A percentile compares a stretch with the other conserved stretches of the same genome.
Evolutionary conservation across 2,888 invertebrate species (phyloP).

Genomic region (Cephus runcator): DNA sequence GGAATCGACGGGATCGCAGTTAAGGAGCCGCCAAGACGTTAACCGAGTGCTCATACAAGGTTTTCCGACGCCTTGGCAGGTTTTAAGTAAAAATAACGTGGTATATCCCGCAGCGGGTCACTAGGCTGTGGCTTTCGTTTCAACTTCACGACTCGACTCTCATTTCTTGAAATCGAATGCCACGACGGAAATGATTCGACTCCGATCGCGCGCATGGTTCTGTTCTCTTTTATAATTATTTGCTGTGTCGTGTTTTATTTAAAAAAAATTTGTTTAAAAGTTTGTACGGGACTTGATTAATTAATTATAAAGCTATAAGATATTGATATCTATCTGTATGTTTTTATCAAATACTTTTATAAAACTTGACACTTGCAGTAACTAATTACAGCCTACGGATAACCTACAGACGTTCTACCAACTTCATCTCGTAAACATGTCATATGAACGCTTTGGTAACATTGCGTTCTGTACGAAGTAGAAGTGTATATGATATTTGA

Average conservation of each 20-base stretch:
- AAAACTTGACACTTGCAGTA: neutral
- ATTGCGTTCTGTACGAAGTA: neutral
- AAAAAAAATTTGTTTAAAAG: neutral
- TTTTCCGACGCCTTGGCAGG: constrained; percentile 52
- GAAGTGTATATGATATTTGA: neutral
- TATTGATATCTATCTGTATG: neutral
- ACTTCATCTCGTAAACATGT: too few species aligned
- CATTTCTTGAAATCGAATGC: constrained; percentile 43
- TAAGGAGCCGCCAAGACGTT: constrained; percentile 2
- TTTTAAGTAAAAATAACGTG: constrained; percentile 61
- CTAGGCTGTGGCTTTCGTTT: constrained; percentile 53
- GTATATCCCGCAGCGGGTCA: constrained; percentile 57
- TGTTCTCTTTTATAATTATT: neutral
- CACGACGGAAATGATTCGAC: constrained; percentile 14
- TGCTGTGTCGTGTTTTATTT: neutral
- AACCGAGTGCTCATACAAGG: constrained; percentile 38
- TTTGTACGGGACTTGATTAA: neutral
- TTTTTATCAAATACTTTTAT: neutral
- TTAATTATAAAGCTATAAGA: neutral
- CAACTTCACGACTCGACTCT: constrained; percentile 25
- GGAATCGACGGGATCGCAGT: neutral
- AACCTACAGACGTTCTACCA: neutral
- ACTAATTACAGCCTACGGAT: neutral
- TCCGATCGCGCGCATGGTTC: neutral
- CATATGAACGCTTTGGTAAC: too few species aligned